Percentiles rank a stretch among this genome's conserved stretches.
These are phyloP conservation scores for Conus betulinus DNA, from an alignment of 1,140 invertebrate genomes.

Conservation along the genomic window DNA sequence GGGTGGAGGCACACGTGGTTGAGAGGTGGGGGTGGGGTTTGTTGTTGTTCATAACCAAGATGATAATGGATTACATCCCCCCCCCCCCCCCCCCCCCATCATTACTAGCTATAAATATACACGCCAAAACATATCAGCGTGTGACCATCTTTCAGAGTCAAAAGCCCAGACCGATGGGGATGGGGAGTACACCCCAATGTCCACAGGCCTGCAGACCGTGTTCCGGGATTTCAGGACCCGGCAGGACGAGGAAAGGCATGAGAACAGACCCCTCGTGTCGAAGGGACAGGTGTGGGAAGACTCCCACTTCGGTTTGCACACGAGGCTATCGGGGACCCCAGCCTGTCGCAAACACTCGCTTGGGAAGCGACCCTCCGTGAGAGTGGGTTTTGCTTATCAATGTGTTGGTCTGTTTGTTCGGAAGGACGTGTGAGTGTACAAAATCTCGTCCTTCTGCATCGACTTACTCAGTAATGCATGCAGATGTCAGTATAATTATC, in stretches of 20 bases:
- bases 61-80: too few relatives aligned
- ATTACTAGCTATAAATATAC: too few relatives aligned
- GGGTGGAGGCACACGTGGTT: too few relatives aligned
- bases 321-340: not conserved
- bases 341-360: not conserved
- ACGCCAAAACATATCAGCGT: too few relatives aligned
- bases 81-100: too few relatives aligned
- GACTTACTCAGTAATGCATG: too few relatives aligned
- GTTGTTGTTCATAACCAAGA: too few relatives aligned
- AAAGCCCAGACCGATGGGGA: not conserved
- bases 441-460: too few relatives aligned
- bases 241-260: not conserved
- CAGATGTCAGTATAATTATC: too few relatives aligned
- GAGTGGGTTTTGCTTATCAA: not conserved
- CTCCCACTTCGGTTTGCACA: constrained; percentile 3
- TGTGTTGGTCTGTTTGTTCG: too few relatives aligned
- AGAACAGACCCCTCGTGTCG: not conserved
- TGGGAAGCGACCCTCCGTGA: not conserved
- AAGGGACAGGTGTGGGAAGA: not conserved
- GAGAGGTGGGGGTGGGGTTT: too few relatives aligned
- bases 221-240: not conserved
- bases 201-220: not conserved
- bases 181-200: not conserved
- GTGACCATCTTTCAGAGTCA: not conserved
- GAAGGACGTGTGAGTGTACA: too few relatives aligned